phyloP scores from a whole-genome alignment of 2,888 invertebrate species.

The Drosophila mulleri region DNA sequence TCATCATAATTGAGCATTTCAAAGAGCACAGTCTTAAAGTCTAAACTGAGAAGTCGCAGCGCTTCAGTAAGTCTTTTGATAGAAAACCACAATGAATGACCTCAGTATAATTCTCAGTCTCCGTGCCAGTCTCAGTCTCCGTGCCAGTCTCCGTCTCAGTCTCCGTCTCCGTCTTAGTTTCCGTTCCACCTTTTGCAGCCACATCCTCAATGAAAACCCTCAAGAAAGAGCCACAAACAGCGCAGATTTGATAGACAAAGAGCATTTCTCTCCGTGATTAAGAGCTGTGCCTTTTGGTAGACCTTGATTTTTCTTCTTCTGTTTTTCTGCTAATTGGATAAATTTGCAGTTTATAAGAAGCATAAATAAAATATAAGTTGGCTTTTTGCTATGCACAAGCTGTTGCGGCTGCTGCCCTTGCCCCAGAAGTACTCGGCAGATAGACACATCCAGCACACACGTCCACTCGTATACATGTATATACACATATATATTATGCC shows the following conservation, averaged over 20 bases:
- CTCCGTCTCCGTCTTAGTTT: not conserved
- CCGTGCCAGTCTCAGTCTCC: too few species aligned
- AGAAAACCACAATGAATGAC: too few species aligned
- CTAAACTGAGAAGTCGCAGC: not conserved
- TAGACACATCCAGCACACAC: not conserved
- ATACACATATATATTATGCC: conserved; percentile 1
- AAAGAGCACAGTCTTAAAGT: not conserved
- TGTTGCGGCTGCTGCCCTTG: not conserved
- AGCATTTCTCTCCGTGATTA: not conserved
- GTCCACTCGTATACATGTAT: not conserved
- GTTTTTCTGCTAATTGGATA: conserved; percentile 4
- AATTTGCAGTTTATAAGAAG: conserved; percentile 8
- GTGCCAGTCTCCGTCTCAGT: too few species aligned
- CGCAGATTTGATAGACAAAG: not conserved
- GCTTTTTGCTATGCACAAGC: not conserved
- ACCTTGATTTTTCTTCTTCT: not conserved
- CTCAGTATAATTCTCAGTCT: not conserved
- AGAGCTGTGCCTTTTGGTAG: not conserved
- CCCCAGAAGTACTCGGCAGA: not conserved
- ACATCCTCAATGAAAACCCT: not conserved
- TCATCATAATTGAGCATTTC: not conserved
- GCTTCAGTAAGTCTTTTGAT: not conserved
- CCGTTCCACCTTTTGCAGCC: not conserved
- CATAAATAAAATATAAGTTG: conserved; percentile 8
- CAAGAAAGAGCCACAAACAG: not conserved